A percentile compares a stretch with the other conserved stretches of the same genome.
Conservation (phyloP, 2,797 vertebrate species). For the Tarsius wallacei region DNA sequence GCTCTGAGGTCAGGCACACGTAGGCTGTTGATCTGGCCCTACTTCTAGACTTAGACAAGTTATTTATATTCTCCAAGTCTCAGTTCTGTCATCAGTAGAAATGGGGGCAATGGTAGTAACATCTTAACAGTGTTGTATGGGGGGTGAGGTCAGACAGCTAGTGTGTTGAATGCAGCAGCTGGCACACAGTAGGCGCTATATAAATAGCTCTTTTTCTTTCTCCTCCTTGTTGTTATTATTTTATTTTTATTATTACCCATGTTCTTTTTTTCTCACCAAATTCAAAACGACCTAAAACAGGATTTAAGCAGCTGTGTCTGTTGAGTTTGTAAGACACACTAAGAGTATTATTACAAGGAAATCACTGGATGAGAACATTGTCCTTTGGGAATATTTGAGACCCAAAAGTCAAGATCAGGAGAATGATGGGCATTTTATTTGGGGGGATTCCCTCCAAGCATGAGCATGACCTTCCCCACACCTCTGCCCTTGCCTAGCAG, state of each 20-base stretch:
- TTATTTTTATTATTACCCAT: not conserved
- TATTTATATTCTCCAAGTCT: not conserved
- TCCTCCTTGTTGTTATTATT: not conserved
- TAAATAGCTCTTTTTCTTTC: not conserved
- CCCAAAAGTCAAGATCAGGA: constrained; percentile 26
- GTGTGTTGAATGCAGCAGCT: not conserved
- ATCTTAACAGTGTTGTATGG: not conserved
- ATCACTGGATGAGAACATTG: constrained; percentile 17
- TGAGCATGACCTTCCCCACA: not conserved
- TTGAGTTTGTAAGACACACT: constrained; percentile 20
- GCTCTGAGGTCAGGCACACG: not conserved
- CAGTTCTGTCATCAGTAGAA: not conserved
- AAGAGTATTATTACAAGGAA: not conserved
- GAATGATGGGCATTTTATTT: not conserved
- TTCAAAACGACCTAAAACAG: not conserved
- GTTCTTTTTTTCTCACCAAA: constrained; percentile 45
- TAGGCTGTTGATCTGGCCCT: not conserved
- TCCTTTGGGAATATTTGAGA: constrained; percentile 33
- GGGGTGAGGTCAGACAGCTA: not conserved
- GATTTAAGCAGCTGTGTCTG: constrained; percentile 13
- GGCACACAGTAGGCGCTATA: not conserved
- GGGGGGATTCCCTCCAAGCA: not conserved
- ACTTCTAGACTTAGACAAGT: not conserved
- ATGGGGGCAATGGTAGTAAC: not conserved
- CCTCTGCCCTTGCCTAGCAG: not conserved